These are phyloP conservation scores for Poeciliopsis occidentalis DNA, from an alignment of 2,113 vertebrate species.

Conservation along the genomic window DNA sequence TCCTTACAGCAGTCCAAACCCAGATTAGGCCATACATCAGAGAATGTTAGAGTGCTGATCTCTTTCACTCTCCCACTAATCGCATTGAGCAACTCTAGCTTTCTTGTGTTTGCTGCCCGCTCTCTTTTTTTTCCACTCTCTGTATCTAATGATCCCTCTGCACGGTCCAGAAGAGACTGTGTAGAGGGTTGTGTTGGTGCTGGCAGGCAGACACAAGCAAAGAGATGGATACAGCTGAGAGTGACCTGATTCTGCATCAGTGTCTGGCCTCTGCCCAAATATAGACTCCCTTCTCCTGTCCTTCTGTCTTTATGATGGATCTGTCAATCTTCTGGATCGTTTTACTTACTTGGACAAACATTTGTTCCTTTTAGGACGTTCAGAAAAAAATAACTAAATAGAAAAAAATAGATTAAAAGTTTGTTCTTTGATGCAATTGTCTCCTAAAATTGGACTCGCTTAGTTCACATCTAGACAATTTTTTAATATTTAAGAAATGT, in stretches of 20 bases:
- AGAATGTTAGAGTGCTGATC: constrained; percentile 61
- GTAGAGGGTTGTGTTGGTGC: constrained; percentile 60
- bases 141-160: constrained; percentile 67
- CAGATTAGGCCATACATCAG: constrained; percentile 74
- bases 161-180: constrained; percentile 68
- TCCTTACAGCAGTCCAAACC: constrained; percentile 39
- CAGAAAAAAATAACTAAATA: neutral
- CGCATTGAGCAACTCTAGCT: constrained; percentile 61
- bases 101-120: constrained; percentile 43
- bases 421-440: neutral
- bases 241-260: constrained; percentile 79
- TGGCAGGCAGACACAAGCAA: constrained; percentile 68
- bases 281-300: constrained; percentile 54
- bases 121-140: constrained; percentile 43
- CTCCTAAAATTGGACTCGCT: neutral
- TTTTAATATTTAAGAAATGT: neutral
- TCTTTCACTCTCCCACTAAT: constrained; percentile 68
- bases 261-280: constrained; percentile 64
- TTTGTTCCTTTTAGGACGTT: neutral
- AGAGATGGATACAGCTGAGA: constrained; percentile 75
- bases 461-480: neutral
- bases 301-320: constrained; percentile 45
- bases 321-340: constrained; percentile 23
- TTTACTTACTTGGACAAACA: constrained; percentile 19
- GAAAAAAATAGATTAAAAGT: neutral